A percentile compares a stretch with the other conserved stretches of the same genome.
Evolutionary conservation across 2,797 vertebrate species (phyloP).

Genomic region (Acrossocheilus wenchowensis): DNA sequence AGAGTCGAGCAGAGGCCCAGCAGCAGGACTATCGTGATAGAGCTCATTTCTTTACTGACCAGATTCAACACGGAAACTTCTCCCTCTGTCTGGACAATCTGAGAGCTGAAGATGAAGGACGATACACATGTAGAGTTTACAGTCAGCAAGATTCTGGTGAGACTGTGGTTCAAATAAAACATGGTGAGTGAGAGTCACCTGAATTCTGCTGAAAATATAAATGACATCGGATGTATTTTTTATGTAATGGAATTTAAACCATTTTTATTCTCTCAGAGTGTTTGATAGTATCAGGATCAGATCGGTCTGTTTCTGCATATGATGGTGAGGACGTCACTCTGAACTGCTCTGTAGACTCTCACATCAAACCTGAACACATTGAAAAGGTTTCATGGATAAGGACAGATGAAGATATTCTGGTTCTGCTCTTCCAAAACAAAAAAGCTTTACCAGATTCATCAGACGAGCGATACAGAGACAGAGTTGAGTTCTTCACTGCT

Average conservation of each 20-base stretch:
- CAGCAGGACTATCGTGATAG: not conserved
- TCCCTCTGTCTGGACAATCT: too few species aligned
- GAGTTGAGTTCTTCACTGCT: conserved; percentile 40
- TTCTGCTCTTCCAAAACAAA: conserved; percentile 39
- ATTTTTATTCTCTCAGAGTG: conserved; percentile 9
- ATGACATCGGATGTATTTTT: not conserved
- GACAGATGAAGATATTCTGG: not conserved
- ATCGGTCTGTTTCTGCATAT: not conserved
- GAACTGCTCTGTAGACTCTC: conserved; percentile 43
- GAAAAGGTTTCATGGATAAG: conserved; percentile 37
- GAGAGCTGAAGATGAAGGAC: not conserved
- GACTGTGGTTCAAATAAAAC: not conserved
- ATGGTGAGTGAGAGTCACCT: not conserved
- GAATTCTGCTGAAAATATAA: not conserved
- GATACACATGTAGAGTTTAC: not conserved
- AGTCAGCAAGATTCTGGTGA: not conserved
- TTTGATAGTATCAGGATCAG: not conserved
- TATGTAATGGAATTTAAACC: not conserved
- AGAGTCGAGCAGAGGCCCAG: conserved; percentile 33
- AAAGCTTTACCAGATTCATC: not conserved
- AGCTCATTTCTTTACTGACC: conserved; percentile 34
- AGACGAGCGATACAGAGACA: conserved; percentile 9
- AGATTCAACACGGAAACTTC: too few species aligned
- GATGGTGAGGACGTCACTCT: not conserved
- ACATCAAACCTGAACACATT: conserved; percentile 24